Conservation (phyloP, 2,888 invertebrate genomes). For the Eupithecia tripunctaria region DNA sequence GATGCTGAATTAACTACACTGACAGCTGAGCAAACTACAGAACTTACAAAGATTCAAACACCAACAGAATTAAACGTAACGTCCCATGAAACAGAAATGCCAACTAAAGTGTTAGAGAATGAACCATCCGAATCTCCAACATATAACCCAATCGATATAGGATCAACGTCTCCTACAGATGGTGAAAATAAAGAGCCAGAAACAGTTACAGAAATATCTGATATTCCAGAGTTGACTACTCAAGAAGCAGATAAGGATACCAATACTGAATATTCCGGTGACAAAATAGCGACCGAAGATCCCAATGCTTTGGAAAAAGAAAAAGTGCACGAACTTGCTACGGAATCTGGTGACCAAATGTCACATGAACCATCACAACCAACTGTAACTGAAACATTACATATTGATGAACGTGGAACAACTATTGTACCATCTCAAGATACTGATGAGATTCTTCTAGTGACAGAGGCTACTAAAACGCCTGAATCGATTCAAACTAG, state of each 20-base stretch:
- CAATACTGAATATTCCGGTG: conserved; percentile 17
- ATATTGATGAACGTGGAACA: conserved; percentile 9
- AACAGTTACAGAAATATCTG: conserved; percentile 18
- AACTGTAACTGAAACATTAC: conserved; percentile 17
- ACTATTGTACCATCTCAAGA: conserved; percentile 11
- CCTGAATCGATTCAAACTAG: conserved; percentile 21
- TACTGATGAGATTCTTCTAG: conserved; percentile 7
- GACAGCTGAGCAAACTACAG: conserved; percentile 20
- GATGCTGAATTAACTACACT: conserved; percentile 24
- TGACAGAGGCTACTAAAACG: conserved; percentile 10
- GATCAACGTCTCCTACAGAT: conserved; percentile 25
- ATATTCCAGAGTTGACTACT: conserved; percentile 15
- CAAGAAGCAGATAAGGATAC: conserved; percentile 14
- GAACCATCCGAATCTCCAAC: conserved; percentile 14
- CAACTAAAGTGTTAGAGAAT: conserved; percentile 6
- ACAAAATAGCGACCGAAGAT: conserved; percentile 9
- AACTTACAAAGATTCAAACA: conserved; percentile 22
- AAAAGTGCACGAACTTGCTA: conserved; percentile 12
- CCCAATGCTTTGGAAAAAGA: conserved; percentile 15
- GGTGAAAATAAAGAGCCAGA: conserved; percentile 20
- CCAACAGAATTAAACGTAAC: conserved; percentile 20
- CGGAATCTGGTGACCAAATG: conserved; percentile 23
- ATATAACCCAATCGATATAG: conserved; percentile 19
- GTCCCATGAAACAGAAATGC: conserved; percentile 15
- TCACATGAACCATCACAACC: conserved; percentile 17